Conservation (phyloP, 1,140 invertebrate species). For the Musca vetustissima region DNA sequence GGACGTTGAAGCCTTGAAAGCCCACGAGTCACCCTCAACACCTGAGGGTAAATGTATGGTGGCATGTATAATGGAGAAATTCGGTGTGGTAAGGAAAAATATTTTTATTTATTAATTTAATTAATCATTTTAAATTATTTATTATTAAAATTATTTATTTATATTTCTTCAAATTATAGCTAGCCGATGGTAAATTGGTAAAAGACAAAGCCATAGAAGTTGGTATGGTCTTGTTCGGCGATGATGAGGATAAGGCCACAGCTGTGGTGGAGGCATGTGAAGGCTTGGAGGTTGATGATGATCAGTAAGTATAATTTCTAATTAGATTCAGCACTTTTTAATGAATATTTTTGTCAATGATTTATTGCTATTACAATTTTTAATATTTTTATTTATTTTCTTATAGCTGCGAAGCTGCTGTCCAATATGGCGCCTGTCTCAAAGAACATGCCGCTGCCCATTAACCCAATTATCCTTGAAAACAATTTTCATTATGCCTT, state of each 20-base stretch:
- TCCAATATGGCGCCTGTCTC: background rate
- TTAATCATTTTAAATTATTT: too few relatives aligned
- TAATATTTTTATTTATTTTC: conserved; percentile 1
- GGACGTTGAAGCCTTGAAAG: conserved; percentile 20
- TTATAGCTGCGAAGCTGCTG: conserved; percentile 27
- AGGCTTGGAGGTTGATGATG: conserved; percentile 15
- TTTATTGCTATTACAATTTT: background rate
- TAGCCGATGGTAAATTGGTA: conserved; percentile 27
- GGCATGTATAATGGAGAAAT: conserved; percentile 23
- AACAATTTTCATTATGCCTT: too few relatives aligned
- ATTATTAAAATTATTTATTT: too few relatives aligned
- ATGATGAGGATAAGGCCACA: conserved; percentile 8
- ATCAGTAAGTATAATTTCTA: conserved; percentile 24
- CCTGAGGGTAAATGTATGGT: conserved; percentile 26
- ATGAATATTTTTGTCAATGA: background rate
- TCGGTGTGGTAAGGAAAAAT: conserved; percentile 21
- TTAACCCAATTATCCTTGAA: too few relatives aligned
- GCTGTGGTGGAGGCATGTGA: conserved; percentile 20
- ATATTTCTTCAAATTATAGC: conserved; percentile 1
- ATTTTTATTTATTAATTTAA: too few relatives aligned
- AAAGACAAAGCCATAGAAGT: conserved; percentile 25
- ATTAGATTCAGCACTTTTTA: too few relatives aligned
- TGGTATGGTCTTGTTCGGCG: background rate
- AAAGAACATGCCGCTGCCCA: background rate
- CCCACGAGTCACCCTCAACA: conserved; percentile 8